Conservation (phyloP, 2,888 invertebrate genomes). For the Lordiphosa andalusiaca region DNA sequence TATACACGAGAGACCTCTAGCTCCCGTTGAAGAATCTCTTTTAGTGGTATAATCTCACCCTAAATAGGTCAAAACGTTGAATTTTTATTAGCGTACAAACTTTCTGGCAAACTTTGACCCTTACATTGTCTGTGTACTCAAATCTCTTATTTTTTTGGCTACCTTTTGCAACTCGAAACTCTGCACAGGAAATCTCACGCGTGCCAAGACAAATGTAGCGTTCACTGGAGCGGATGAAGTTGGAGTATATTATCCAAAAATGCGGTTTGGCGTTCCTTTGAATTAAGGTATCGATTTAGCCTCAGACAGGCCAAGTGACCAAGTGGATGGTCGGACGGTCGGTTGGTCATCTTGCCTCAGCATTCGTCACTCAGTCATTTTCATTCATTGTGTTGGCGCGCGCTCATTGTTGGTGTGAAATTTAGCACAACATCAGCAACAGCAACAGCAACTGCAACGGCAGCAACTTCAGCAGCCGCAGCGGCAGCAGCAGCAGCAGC, state of each 20-base stretch:
- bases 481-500: slow-evolving; percentile 26
- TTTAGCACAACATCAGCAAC: slow-evolving; percentile 66
- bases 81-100: slow-evolving; percentile 1
- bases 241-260: slow-evolving; percentile 67
- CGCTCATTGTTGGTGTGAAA: slow-evolving; percentile 75
- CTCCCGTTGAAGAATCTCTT: no score
- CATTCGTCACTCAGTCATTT: slow-evolving; percentile 40
- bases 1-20: no score
- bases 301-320: slow-evolving; percentile 22
- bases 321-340: slow-evolving; percentile 3
- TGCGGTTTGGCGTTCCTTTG: slow-evolving; percentile 67
- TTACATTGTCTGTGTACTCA: background rate
- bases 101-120: no score
- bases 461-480: slow-evolving; percentile 25
- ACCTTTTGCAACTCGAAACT: slow-evolving; percentile 44
- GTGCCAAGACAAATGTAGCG: slow-evolving; percentile 43
- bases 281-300: slow-evolving; percentile 73
- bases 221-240: slow-evolving; percentile 35
- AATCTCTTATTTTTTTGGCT: slow-evolving; percentile 26
- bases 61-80: no score
- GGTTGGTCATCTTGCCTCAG: slow-evolving; percentile 25
- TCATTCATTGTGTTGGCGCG: slow-evolving; percentile 71
- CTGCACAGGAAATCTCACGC: slow-evolving; percentile 67
- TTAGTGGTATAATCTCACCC: no score
- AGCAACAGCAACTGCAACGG: slow-evolving; percentile 20